phyloP scores from a whole-genome alignment of 1,140 invertebrate genomes.

The Pseudomyrmex gracilis region DNA sequence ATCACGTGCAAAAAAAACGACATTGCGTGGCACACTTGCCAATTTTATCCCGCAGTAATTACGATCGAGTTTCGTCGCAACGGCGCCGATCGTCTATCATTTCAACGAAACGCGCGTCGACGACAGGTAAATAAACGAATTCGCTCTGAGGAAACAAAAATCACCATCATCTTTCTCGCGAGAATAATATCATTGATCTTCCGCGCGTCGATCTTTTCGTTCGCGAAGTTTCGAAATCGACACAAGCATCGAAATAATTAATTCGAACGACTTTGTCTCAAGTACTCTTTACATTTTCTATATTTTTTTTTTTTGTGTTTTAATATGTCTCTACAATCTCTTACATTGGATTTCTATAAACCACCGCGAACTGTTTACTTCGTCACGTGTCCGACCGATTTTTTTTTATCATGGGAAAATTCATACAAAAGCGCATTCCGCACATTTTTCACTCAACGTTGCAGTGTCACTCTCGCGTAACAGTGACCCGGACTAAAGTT shows the following conservation, averaged over 20 bases:
- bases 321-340: not conserved
- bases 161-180: not conserved
- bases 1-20: constrained; percentile 11
- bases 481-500: too few species aligned
- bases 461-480: too few species aligned
- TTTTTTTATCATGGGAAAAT: constrained; percentile 3
- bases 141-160: too few species aligned
- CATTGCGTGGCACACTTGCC: not conserved
- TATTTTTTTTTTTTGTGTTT: too few species aligned
- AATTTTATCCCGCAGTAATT: constrained; percentile 1
- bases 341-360: constrained; percentile 27
- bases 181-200: too few species aligned
- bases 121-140: constrained; percentile 14
- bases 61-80: not conserved
- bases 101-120: constrained; percentile 21
- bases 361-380: not conserved
- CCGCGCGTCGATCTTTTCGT: too few species aligned
- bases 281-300: not conserved
- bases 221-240: constrained; percentile 10
- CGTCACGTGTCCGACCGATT: not conserved
- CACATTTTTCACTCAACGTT: not conserved
- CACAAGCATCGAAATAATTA: constrained; percentile 27
- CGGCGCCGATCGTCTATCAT: not conserved
- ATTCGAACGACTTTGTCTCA: not conserved
- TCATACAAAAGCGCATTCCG: not conserved